These are phyloP conservation scores for Laticauda laticaudata DNA, from an alignment of 2,113 vertebrate species.

Conservation along the genomic window DNA sequence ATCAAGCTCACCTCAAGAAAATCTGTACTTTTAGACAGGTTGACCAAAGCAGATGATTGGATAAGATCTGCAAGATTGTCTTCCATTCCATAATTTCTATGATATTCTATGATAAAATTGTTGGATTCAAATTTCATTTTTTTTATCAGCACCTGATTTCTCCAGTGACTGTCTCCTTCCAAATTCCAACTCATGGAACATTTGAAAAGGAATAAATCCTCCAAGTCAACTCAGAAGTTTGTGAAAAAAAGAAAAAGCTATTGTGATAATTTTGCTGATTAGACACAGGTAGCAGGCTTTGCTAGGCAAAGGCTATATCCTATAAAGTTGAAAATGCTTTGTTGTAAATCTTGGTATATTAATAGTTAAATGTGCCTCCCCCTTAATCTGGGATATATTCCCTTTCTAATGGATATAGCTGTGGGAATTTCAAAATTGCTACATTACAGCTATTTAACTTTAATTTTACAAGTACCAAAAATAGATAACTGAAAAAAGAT, in stretches of 20 bases:
- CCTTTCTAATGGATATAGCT: constrained; percentile 64
- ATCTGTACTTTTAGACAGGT: not conserved
- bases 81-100: not conserved
- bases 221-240: not conserved
- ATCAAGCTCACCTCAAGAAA: not conserved
- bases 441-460: constrained; percentile 69
- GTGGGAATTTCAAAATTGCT: constrained; percentile 68
- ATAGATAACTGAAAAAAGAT: constrained; percentile 69
- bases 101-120: not conserved
- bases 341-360: constrained; percentile 65
- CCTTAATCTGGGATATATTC: constrained; percentile 68
- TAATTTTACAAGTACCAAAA: constrained; percentile 70
- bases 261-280: constrained; percentile 46
- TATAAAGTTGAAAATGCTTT: constrained; percentile 67
- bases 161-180: not conserved
- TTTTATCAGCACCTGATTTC: not conserved
- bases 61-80: not conserved
- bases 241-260: constrained; percentile 30
- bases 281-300: constrained; percentile 23
- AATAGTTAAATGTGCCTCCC: constrained; percentile 62
- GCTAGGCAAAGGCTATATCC: constrained; percentile 56
- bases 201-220: constrained; percentile 7
- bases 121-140: not conserved
- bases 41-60: not conserved
- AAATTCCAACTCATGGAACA: not conserved